These are phyloP conservation scores for Falco novaeseelandiae DNA, from an alignment of 2,797 vertebrate species.

Conservation along the genomic window DNA sequence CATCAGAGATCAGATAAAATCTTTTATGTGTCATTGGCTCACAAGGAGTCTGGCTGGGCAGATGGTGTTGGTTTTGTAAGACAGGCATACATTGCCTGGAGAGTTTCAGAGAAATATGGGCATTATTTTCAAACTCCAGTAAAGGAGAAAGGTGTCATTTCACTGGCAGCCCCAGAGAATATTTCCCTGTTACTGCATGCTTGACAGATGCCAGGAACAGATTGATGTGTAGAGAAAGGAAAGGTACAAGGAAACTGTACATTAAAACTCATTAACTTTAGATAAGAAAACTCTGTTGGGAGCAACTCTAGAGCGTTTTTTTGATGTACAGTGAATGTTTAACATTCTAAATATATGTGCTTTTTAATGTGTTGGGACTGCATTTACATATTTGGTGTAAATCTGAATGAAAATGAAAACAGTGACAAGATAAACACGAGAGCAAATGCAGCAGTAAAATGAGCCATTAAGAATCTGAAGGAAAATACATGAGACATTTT, in stretches of 20 bases:
- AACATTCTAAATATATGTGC: slow-evolving; percentile 71
- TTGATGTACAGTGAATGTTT: slow-evolving; percentile 70
- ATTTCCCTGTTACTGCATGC: slow-evolving; percentile 70
- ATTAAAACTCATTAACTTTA: slow-evolving; percentile 79
- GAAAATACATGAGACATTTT: not conserved
- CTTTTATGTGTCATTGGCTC: slow-evolving; percentile 66
- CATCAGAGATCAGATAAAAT: slow-evolving; percentile 66
- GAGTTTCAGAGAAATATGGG: slow-evolving; percentile 72
- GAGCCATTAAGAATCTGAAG: slow-evolving; percentile 26
- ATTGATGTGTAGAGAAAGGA: slow-evolving; percentile 74
- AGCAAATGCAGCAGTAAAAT: slow-evolving; percentile 35
- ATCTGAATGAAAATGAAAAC: slow-evolving; percentile 59
- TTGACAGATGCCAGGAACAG: slow-evolving; percentile 80
- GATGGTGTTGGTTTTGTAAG: slow-evolving; percentile 74
- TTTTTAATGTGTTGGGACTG: slow-evolving; percentile 68
- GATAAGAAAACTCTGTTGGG: slow-evolving; percentile 62
- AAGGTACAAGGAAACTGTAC: slow-evolving; percentile 71
- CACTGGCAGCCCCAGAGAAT: slow-evolving; percentile 65
- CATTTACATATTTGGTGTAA: slow-evolving; percentile 67
- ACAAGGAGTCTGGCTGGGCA: slow-evolving; percentile 59
- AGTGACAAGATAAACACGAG: slow-evolving; percentile 40
- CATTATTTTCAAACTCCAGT: slow-evolving; percentile 70
- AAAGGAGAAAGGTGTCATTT: slow-evolving; percentile 78
- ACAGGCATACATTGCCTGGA: slow-evolving; percentile 67
- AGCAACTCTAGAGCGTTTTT: slow-evolving; percentile 62